A percentile compares a stretch with the other conserved stretches of the same genome.
phyloP scores from a whole-genome alignment of 2,797 vertebrate genomes.

The Gymnopithys bicolor region DNA sequence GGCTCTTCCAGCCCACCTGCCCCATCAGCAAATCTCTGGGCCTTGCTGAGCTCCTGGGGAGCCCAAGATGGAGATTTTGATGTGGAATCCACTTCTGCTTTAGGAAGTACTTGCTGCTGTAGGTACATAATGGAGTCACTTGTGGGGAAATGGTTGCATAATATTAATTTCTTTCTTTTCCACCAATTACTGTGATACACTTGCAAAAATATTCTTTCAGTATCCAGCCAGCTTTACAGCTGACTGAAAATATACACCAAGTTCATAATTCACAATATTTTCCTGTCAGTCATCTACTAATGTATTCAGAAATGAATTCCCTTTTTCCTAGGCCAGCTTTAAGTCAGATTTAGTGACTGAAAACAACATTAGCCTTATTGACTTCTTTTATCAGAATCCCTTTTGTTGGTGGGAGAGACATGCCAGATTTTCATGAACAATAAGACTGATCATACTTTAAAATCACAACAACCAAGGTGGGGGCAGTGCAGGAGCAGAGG shows the following conservation, averaged over 20 bases:
- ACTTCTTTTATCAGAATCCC: neutral
- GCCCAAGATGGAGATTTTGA: neutral
- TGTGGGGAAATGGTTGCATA: neutral
- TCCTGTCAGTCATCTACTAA: constrained; percentile 55
- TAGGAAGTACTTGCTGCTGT: neutral
- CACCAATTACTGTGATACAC: neutral
- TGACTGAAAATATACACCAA: constrained; percentile 21
- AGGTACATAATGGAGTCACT: neutral
- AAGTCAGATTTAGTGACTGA: constrained; percentile 43
- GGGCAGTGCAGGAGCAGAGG: neutral
- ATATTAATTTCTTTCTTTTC: neutral
- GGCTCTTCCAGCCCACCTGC: neutral
- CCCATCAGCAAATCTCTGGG: no score
- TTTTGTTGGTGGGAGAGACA: neutral
- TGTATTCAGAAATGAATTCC: constrained; percentile 29
- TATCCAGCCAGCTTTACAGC: constrained; percentile 19
- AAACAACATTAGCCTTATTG: constrained; percentile 52
- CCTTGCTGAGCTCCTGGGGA: neutral
- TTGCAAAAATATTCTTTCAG: constrained; percentile 18
- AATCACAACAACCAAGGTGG: neutral
- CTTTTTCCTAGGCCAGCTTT: constrained; percentile 2
- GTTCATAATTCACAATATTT: constrained; percentile 38
- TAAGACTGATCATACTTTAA: constrained; percentile 6
- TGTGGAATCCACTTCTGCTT: neutral
- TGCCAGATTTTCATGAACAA: neutral